phyloP scores from a whole-genome alignment of 2,888 invertebrate genomes.

The Dinocampus coccinellae region DNA sequence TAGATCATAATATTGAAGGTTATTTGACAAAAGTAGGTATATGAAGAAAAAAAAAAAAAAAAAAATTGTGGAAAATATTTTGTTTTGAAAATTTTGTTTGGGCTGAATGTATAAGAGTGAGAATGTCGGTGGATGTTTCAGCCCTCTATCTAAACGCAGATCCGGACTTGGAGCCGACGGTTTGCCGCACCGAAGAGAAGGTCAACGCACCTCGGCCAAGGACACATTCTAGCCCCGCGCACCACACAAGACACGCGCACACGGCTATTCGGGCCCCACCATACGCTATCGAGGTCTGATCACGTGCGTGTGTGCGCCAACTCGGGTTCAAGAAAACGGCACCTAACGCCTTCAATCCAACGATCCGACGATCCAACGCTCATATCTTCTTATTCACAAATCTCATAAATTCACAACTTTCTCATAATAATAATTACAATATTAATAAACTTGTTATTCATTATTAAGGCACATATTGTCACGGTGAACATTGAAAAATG shows the following conservation, averaged over 20 bases:
- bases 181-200: slow-evolving; percentile 56
- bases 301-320: slow-evolving; percentile 35
- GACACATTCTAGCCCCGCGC: slow-evolving; percentile 65
- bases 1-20: neutral
- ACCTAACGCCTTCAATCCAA: slow-evolving; percentile 29
- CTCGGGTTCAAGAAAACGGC: slow-evolving; percentile 28
- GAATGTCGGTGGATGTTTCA: slow-evolving; percentile 49
- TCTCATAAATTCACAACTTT: no score
- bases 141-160: slow-evolving; percentile 54
- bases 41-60: neutral
- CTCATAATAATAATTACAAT: no score
- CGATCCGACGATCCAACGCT: no score
- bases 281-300: slow-evolving; percentile 43
- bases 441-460: no score
- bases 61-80: neutral
- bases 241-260: slow-evolving; percentile 39
- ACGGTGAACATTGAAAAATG: neutral
- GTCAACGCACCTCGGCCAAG: slow-evolving; percentile 68
- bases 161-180: slow-evolving; percentile 45
- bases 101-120: no score
- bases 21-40: neutral
- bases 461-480: no score
- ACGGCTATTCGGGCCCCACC: slow-evolving; percentile 37
- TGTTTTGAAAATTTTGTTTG: no score
- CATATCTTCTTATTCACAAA: no score